These are phyloP conservation scores for Tympanuchus pallidicinctus DNA, from an alignment of 2,113 vertebrate genomes.

Conservation along the genomic window DNA sequence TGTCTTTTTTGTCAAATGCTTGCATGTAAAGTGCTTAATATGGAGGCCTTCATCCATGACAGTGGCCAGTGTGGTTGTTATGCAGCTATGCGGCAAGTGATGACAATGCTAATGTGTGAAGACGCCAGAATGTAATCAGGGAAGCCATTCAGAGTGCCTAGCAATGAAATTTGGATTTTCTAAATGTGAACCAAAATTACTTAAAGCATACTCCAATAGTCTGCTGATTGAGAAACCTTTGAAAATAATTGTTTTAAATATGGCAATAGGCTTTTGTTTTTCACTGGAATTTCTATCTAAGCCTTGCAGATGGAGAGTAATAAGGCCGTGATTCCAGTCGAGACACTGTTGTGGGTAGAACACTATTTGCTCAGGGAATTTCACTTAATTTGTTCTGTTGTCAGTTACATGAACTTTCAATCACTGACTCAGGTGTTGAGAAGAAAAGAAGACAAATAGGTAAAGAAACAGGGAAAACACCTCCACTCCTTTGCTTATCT, in stretches of 20 bases:
- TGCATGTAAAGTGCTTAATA: not conserved
- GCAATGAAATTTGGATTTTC: not conserved
- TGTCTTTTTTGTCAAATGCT: not conserved
- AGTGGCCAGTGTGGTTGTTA: not conserved
- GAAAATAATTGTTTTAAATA: not conserved
- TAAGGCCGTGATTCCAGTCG: not conserved
- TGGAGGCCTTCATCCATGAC: not conserved
- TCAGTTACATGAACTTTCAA: not conserved
- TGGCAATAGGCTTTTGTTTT: not conserved
- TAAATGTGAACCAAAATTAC: not conserved
- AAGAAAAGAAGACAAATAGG: not conserved
- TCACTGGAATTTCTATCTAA: not conserved
- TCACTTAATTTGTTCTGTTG: not conserved
- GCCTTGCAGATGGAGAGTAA: not conserved
- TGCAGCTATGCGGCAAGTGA: not conserved
- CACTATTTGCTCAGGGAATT: not conserved
- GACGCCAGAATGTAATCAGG: not conserved
- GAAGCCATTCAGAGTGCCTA: not conserved
- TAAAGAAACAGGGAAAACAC: not conserved
- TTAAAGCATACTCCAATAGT: not conserved
- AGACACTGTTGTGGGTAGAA: not conserved
- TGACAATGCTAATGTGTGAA: not conserved
- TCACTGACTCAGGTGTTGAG: not conserved
- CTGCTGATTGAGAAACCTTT: not conserved
- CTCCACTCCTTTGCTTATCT: fast-evolving